Evolutionary conservation across 2,797 vertebrate species (phyloP).

Genomic region (Alcedo quadribrachys): DNA sequence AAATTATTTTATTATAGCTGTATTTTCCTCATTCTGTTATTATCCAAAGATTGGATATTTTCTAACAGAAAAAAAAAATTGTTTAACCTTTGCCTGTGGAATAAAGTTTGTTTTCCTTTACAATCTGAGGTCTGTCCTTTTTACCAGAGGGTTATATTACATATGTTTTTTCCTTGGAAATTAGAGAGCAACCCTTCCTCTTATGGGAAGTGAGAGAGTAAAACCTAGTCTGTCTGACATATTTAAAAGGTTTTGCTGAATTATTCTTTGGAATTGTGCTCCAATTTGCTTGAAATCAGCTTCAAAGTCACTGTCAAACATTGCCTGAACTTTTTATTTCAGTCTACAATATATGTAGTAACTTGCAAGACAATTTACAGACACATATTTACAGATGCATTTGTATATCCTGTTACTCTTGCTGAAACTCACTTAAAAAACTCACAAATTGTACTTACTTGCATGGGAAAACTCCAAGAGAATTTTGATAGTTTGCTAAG

Average conservation of each 20-base stretch:
- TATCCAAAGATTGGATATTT: background rate
- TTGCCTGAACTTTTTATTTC: background rate
- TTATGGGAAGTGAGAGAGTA: background rate
- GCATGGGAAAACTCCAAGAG: background rate
- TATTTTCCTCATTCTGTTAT: background rate
- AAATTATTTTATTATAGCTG: background rate
- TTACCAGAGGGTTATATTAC: background rate
- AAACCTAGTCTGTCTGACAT: background rate
- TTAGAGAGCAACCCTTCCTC: background rate
- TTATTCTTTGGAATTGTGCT: background rate
- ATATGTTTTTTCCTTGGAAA: background rate
- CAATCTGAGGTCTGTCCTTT: background rate
- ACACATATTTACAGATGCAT: background rate
- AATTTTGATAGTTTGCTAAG: background rate
- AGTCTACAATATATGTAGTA: background rate
- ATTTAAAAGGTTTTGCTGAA: background rate
- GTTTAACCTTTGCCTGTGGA: background rate
- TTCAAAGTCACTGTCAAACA: background rate
- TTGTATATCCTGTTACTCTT: background rate
- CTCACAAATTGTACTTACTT: too few relatives aligned
- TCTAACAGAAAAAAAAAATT: background rate
- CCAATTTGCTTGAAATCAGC: background rate
- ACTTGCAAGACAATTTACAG: background rate
- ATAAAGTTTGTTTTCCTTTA: conserved; percentile 12
- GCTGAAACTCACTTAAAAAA: background rate